A percentile compares a stretch with the other conserved stretches of the same genome.
These are phyloP conservation scores for Brassicogethes aeneus DNA, from an alignment of 2,888 invertebrate genomes.

Conservation along the genomic window DNA sequence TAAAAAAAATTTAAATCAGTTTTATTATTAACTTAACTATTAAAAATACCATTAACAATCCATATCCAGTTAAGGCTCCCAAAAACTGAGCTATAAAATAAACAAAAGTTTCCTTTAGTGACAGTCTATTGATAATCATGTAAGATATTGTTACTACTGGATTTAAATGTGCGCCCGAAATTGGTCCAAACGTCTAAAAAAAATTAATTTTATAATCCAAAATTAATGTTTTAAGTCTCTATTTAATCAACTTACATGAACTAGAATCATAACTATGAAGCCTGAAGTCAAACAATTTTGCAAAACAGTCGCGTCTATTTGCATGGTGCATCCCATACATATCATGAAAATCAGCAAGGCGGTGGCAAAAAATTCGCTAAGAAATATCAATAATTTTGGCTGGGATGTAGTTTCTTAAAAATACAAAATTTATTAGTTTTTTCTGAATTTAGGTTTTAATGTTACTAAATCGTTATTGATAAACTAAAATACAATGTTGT, in stretches of 20 bases:
- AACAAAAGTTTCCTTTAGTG: slow-evolving; percentile 45
- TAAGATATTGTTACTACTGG: slow-evolving; percentile 64
- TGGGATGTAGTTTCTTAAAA: too few relatives aligned
- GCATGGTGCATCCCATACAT: not conserved
- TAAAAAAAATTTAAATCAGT: too few relatives aligned
- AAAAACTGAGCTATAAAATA: slow-evolving; percentile 56
- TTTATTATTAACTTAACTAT: too few relatives aligned
- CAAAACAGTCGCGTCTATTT: too few relatives aligned
- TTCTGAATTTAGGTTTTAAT: too few relatives aligned
- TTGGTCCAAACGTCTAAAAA: slow-evolving; percentile 61
- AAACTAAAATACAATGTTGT: too few relatives aligned
- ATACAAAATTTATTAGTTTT: too few relatives aligned
- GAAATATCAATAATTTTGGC: too few relatives aligned
- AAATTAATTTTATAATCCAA: not conserved
- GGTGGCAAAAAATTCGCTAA: not conserved
- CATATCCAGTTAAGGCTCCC: slow-evolving; percentile 60
- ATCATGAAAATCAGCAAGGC: not conserved
- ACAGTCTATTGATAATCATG: slow-evolving; percentile 47
- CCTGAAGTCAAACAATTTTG: too few relatives aligned
- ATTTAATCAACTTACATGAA: too few relatives aligned
- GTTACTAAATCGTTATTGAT: too few relatives aligned
- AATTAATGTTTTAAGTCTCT: not conserved
- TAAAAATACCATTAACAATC: slow-evolving; percentile 52
- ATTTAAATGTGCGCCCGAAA: slow-evolving; percentile 72
- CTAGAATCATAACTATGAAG: too few relatives aligned